Evolutionary conservation across 2,888 invertebrate species (phyloP).

Genomic region (Trypoxylon attenuatum): DNA sequence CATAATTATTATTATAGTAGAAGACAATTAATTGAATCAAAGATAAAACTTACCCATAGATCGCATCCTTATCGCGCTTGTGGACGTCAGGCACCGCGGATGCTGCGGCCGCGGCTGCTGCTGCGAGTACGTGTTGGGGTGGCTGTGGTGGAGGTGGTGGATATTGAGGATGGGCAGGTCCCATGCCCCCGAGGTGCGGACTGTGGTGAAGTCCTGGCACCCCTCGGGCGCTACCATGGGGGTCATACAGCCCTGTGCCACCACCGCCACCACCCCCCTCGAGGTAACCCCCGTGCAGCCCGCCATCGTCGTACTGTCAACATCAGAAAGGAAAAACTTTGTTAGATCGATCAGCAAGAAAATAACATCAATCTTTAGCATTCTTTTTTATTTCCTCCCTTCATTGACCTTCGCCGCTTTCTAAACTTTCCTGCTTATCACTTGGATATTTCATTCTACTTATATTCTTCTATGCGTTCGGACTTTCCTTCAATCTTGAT

Average conservation of each 20-base stretch:
- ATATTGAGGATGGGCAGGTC: constrained; percentile 81
- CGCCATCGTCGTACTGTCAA: constrained; percentile 93
- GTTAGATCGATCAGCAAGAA: neutral
- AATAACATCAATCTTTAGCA: constrained; percentile 22
- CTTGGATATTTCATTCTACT: too few species aligned
- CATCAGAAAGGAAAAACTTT: constrained; percentile 7
- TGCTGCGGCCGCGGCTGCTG: constrained; percentile 77
- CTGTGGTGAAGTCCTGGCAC: constrained; percentile 78
- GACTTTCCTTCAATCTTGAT: too few species aligned
- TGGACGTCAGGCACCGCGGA: constrained; percentile 89
- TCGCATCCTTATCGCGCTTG: constrained; percentile 98
- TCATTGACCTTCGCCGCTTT: too few species aligned
- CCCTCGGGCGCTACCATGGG: constrained; percentile 81
- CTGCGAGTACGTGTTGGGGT: constrained; percentile 88
- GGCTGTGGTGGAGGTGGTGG: constrained; percentile 81
- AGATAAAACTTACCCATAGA: constrained; percentile 91
- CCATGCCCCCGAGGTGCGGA: constrained; percentile 78
- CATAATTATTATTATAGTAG: too few species aligned
- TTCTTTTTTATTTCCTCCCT: too few species aligned
- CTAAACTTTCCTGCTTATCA: too few species aligned
- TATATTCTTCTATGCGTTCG: too few species aligned
- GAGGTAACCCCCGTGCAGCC: constrained; percentile 91
- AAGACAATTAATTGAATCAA: neutral
- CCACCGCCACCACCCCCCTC: constrained; percentile 80
- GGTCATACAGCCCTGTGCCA: constrained; percentile 83